Evolutionary conservation across 1,140 invertebrate species (phyloP), one percentile per base, ranked within the genome.

Genomic region (Augochlora pura): DNA sequence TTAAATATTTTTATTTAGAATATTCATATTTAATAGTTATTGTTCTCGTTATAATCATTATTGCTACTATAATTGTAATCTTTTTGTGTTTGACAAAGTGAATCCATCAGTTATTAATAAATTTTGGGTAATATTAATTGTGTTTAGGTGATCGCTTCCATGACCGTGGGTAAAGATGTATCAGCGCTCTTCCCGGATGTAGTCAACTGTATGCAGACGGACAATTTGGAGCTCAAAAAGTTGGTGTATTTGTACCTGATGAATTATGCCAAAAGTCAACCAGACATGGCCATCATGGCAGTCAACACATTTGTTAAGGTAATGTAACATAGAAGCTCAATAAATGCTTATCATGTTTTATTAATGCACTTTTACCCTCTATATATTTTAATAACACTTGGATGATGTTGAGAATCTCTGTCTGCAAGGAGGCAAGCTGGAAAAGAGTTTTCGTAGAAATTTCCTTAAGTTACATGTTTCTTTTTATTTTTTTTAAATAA

Each of bases 251-350:
- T 99, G 25, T 99, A 99, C 92, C 93, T 99, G 73, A 99, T 99
- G 99, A 99, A 99, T 93, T 99, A 99, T 94, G 99, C 99, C 68
- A 99, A 99, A 93, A 99, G 98, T 86, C 99, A 99, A 93, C 99
- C 99, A 14, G 99, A 99, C 91, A 99, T 99, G 97, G 99, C 99
- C 69, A 99, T 99, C 76, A 99, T 99, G 98, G 99, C 99, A 54
- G 99, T 99, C 46, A 99, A 99, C 94, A 99, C 99, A 32, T 99
- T 99, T 95, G 99, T 99, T 65, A 99, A 99, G 96, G 98, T 98
- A 94, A 91, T 86, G 89, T 90, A 89, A 80, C 83, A 87, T 87
- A 86, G 82, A 88, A 80, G 72, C 80, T 81, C 49, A 69, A 76
- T 38, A 46, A 81, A 74, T 83, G 39, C 57, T 78, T 71, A 89